Evolutionary conservation across 2,113 vertebrate species (phyloP), one percentile per base, ranked within the genome.

Genomic region (Drymodes brunneopygia): DNA sequence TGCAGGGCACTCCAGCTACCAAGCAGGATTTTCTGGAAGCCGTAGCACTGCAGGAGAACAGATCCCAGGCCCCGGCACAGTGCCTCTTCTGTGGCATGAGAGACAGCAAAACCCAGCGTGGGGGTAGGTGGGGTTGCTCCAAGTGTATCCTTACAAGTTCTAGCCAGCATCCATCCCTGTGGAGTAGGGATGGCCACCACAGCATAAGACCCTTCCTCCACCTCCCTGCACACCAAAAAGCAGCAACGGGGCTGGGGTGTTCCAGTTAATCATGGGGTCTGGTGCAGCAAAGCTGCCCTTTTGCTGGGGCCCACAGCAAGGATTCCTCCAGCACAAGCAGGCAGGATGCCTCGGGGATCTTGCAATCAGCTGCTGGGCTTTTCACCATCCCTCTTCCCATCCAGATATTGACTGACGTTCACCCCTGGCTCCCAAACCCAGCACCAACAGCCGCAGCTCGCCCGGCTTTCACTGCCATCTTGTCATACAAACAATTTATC

Each of bases 401-500:
- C 12, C n/a, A 60, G 71, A 48, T 86, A 92, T 27, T 82, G 82
- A 92, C 73, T 78, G 83, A 88, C 3, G 0, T 53, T 72, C 2
- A 5, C 57, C 44, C 35, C 86, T 64, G 7, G 4, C 82, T 90
- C 79, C 78, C 69, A 82, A 67, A 15, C 44, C 50, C 81, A 82
- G 78, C 0, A 2, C 78, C 1, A 4, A 61, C 70, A 87, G 81
- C 66, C 18, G 0, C 3, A 1, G 81, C 92, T 88, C 2, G 0
- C 40, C 62, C 44, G 11, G 67, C 67, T 51, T 80, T 93, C 92
- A 29, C 72, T 94, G 90, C 88, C 67, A 40, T 92, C 93, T 83
- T 80, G 85, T 95, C 92, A 93, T n/a, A 82, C 56, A 51, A 78
- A 78, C 85, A 48, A 94, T 97, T 97, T 90, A 96, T 94, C 93